Percentiles rank a stretch among this genome's conserved stretches.
Evolutionary conservation across 2,797 vertebrate species (phyloP).

Genomic region (Chelon auratus): DNA sequence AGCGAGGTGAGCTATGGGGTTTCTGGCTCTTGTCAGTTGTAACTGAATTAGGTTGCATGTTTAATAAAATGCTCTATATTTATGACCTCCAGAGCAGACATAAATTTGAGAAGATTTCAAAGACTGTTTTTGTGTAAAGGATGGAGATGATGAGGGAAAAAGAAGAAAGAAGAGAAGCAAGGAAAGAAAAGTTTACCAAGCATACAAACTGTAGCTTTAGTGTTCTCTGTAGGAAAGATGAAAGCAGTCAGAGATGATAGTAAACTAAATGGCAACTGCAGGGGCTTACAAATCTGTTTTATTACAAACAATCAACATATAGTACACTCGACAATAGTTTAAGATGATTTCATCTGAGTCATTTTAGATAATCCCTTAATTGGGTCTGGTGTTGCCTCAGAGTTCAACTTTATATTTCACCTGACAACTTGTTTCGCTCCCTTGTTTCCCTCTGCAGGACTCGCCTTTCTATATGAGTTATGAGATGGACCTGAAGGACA

Average conservation of each 20-base stretch:
- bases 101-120: background rate
- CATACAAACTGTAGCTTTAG: background rate
- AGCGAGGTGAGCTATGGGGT: background rate
- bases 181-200: background rate
- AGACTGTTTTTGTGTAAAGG: background rate
- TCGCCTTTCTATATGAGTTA: constrained; percentile 97
- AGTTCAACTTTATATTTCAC: background rate
- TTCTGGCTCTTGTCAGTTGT: constrained; percentile 1
- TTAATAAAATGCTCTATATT: background rate
- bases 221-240: background rate
- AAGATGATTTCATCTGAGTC: no score
- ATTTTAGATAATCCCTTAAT: no score
- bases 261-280: constrained; percentile 1
- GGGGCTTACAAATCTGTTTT: background rate
- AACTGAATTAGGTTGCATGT: background rate
- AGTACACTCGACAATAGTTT: background rate
- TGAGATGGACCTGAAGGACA: constrained; percentile 95
- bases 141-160: background rate
- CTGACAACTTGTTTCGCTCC: background rate
- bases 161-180: background rate
- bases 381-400: no score
- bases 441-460: constrained; percentile 83
- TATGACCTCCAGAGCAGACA: background rate
- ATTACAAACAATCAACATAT: background rate
- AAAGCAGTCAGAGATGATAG: background rate